Conservation (phyloP, 2,888 invertebrate species). For the Prosapia bicincta region DNA sequence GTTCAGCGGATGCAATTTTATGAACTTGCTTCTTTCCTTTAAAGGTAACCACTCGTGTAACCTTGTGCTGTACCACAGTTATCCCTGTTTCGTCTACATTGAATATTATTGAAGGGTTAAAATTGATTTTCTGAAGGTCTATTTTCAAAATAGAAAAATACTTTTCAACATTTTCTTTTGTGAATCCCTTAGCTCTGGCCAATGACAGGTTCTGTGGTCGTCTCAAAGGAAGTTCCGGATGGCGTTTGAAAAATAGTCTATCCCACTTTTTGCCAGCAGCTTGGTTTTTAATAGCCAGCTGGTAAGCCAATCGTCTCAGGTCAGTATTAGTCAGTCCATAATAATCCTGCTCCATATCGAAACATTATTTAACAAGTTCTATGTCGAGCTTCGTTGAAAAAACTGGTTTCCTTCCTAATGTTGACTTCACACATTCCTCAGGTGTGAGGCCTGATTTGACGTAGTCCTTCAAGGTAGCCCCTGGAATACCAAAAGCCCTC, state of each 20-base stretch:
- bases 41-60: slow-evolving; percentile 38
- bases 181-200: slow-evolving; percentile 28
- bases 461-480: not conserved
- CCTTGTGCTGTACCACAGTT: slow-evolving; percentile 40
- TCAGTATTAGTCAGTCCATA: slow-evolving; percentile 5
- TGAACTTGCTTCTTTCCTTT: slow-evolving; percentile 43
- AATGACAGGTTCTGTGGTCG: slow-evolving; percentile 27
- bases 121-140: slow-evolving; percentile 35
- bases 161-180: slow-evolving; percentile 16
- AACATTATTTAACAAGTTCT: slow-evolving; percentile 9
- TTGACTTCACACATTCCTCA: not conserved
- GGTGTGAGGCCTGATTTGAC: not conserved
- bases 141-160: slow-evolving; percentile 29
- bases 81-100: slow-evolving; percentile 45
- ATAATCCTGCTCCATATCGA: slow-evolving; percentile 7
- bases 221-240: slow-evolving; percentile 27
- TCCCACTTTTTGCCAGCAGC: slow-evolving; percentile 23
- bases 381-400: not conserved
- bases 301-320: slow-evolving; percentile 15
- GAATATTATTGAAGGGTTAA: slow-evolving; percentile 39
- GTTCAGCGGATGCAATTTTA: slow-evolving; percentile 41
- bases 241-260: slow-evolving; percentile 21
- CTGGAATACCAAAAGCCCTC: not conserved
- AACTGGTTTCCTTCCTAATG: slow-evolving; percentile 14
- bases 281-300: slow-evolving; percentile 22